A percentile compares a stretch with the other conserved stretches of the same genome.
phyloP scores from a whole-genome alignment of 2,113 vertebrate species.

The Bagarius yarrelli region DNA sequence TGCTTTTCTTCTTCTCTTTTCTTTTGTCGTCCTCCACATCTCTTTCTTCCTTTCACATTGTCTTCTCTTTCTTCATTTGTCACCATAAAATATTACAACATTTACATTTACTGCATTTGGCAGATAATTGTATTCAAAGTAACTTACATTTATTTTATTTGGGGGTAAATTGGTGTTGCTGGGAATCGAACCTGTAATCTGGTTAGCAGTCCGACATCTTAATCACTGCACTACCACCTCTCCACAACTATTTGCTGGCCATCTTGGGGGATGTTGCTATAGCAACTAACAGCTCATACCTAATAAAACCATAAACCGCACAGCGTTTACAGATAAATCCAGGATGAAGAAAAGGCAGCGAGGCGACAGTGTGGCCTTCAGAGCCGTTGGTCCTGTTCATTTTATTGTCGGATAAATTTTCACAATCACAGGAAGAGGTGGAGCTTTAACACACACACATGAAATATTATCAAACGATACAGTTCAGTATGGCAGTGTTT shows the following conservation, averaged over 20 bases:
- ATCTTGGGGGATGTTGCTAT: constrained; percentile 45
- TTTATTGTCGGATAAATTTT: constrained; percentile 69
- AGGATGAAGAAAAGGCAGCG: neutral
- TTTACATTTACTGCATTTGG: too few relatives aligned
- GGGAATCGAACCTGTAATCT: too few relatives aligned
- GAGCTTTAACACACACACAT: constrained; percentile 49
- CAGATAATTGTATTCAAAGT: too few relatives aligned
- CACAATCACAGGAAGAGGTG: constrained; percentile 60
- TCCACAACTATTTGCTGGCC: constrained; percentile 35
- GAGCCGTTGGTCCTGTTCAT: constrained; percentile 57
- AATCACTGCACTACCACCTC: too few relatives aligned
- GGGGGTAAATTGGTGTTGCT: too few relatives aligned
- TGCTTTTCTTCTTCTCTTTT: neutral
- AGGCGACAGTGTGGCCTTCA: neutral
- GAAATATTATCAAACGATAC: constrained; percentile 52
- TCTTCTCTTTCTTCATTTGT: too few relatives aligned
- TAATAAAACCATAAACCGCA: constrained; percentile 6
- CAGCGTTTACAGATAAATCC: neutral
- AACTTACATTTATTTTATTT: too few relatives aligned
- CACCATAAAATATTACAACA: too few relatives aligned
- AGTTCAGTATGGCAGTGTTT: constrained; percentile 66
- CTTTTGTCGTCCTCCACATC: too few relatives aligned
- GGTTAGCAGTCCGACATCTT: too few relatives aligned
- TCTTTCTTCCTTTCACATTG: too few relatives aligned
- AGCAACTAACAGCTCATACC: constrained; percentile 37